phyloP scores from a whole-genome alignment of 2,888 invertebrate species.

The Andrena chrysosceles region DNA sequence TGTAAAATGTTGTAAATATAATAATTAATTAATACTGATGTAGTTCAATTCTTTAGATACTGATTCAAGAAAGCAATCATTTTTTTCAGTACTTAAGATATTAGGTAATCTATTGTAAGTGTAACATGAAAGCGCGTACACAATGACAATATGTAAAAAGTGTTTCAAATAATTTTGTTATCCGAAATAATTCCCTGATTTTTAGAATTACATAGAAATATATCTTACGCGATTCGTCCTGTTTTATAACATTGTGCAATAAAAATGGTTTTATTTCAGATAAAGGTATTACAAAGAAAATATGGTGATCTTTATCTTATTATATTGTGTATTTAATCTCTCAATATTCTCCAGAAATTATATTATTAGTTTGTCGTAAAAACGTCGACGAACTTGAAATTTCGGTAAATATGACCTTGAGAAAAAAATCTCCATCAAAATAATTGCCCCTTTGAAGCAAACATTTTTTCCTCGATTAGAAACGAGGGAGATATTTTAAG shows the following conservation, averaged over 20 bases:
- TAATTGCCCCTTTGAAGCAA: too few species aligned
- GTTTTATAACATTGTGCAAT: slow-evolving; percentile 1
- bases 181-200: neutral
- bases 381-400: too few species aligned
- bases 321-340: too few species aligned
- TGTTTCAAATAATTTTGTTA: neutral
- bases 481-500: too few species aligned
- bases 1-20: slow-evolving; percentile 48
- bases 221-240: neutral
- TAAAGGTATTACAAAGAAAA: neutral
- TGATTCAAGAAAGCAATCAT: neutral
- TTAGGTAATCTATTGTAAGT: neutral
- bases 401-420: too few species aligned
- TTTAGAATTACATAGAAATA: slow-evolving; percentile 7
- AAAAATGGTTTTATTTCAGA: neutral
- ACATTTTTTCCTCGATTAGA: too few species aligned
- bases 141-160: neutral
- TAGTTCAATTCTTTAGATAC: slow-evolving; percentile 13
- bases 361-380: too few species aligned
- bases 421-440: too few species aligned
- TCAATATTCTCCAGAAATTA: too few species aligned
- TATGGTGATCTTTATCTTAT: too few species aligned
- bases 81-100: slow-evolving; percentile 6
- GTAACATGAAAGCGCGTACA: neutral
- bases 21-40: slow-evolving; percentile 33